Percentiles rank a stretch among this genome's conserved stretches.
Evolutionary conservation across 1,140 invertebrate genomes (phyloP).

Genomic region (Dufourea novaeangliae): DNA sequence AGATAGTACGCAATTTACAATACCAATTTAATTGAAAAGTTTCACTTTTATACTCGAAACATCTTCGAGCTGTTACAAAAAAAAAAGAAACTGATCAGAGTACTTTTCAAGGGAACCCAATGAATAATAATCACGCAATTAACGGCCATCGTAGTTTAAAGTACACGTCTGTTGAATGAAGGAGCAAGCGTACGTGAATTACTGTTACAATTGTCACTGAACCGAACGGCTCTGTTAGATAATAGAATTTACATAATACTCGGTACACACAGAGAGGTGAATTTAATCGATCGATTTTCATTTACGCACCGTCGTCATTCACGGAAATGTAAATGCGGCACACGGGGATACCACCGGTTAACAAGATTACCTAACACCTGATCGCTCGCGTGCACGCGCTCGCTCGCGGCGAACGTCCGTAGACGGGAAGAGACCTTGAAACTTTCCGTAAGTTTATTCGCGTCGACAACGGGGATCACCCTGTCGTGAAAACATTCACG

Average conservation of each 20-base stretch:
- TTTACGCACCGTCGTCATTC: constrained; percentile 11
- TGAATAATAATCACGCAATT: background rate
- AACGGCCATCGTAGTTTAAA: too few species aligned
- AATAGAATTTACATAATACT: constrained; percentile 35
- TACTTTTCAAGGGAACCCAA: too few species aligned
- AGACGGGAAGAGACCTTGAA: constrained; percentile 10
- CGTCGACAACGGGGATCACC: background rate
- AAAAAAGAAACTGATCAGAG: too few species aligned
- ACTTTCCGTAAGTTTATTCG: constrained; percentile 26
- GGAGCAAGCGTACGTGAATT: background rate
- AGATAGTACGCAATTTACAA: too few species aligned
- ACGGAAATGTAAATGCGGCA: constrained; percentile 1
- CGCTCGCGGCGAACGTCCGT: too few species aligned
- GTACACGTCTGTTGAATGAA: too few species aligned
- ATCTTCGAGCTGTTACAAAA: too few species aligned
- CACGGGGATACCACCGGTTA: background rate
- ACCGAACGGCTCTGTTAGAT: background rate
- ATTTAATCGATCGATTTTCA: constrained; percentile 36
- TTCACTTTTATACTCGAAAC: too few species aligned
- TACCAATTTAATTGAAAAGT: too few species aligned
- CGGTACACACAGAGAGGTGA: background rate
- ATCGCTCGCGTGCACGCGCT: background rate
- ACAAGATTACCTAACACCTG: constrained; percentile 1
- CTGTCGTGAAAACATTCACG: background rate
- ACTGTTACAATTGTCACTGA: background rate